Conservation (phyloP, 2,888 invertebrate genomes). For the Drosophila kuntzei region DNA sequence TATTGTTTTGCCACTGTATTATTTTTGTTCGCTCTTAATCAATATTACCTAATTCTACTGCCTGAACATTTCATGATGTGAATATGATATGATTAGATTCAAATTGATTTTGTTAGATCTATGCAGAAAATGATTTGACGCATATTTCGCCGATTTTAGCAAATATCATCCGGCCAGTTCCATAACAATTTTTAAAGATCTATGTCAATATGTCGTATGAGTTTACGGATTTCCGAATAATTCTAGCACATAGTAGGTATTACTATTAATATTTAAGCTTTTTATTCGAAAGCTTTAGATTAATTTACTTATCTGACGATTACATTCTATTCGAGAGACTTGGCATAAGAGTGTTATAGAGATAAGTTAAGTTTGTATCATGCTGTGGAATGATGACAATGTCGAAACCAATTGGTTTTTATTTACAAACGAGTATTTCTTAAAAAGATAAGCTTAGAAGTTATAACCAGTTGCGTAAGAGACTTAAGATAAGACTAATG, state of each 20-base stretch:
- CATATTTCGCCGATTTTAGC: too few relatives aligned
- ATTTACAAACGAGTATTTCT: slow-evolving; percentile 21
- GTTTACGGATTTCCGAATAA: too few relatives aligned
- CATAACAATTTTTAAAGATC: too few relatives aligned
- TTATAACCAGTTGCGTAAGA: slow-evolving; percentile 10
- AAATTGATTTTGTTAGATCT: background rate
- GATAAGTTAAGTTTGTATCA: slow-evolving; percentile 6
- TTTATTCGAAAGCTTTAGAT: background rate
- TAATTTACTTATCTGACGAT: background rate
- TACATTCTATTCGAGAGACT: background rate
- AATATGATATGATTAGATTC: background rate
- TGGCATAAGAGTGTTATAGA: background rate
- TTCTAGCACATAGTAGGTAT: background rate
- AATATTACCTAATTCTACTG: background rate
- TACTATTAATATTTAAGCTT: background rate
- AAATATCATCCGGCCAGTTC: too few relatives aligned
- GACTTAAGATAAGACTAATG: slow-evolving; percentile 33
- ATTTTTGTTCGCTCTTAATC: background rate
- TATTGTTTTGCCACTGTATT: slow-evolving; percentile 1
- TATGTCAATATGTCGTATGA: too few relatives aligned
- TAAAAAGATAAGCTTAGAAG: slow-evolving; percentile 48
- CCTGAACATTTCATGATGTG: background rate
- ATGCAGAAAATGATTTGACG: background rate
- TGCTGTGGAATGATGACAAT: slow-evolving; percentile 13
- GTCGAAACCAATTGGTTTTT: slow-evolving; percentile 32